Evolutionary conservation across 2,113 vertebrate species (phyloP), one percentile per base, ranked within the genome.

Genomic region (Lontra canadensis): DNA sequence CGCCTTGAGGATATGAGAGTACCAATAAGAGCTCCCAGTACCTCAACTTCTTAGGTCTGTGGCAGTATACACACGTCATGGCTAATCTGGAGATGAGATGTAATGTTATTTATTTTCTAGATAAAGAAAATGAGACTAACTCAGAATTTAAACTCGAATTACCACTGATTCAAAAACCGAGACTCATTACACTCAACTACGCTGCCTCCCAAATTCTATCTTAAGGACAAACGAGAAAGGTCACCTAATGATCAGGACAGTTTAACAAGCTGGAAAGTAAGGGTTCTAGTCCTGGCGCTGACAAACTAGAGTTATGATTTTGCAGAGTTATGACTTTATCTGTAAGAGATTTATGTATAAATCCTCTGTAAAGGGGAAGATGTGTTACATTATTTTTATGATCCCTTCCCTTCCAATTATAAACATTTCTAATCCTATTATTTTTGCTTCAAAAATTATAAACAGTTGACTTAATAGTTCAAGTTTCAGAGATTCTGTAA

Each of bases 371-470:
- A 95, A 83, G 67, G 1, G 13, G 13, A 14, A 4, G 11, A 69
- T 49, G 3, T 57, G 23, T 67, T 80, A 44, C 73, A 42, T 44
- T 79, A 84, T 52, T 71, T 79, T 90, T 88, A 57, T 61, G n/a
- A 3, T 52, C 7, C 2, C 49, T 80, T 86, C n/a, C 17, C 79
- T 90, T 92, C 55, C 29, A 23, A 25, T 44, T 93, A 14, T 73
- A 93, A 93, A 31, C 15, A 85, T 93, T 93, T 95, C n/a, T 57
- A 59, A 39, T 42, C 12, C 34, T 92, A 59, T 96, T 10, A 76
- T 90, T 76, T 96, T 95, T 82, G 13, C 42, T 61, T 88, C 83
- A 12, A 61, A 94, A 85, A 80, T 63, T 88, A 42, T 21, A 67
- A 87, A 88, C 9, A 84, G n/a, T 67, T 59, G 55, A 85, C 23